Evolutionary conservation across 2,888 invertebrate genomes (phyloP), one percentile per base, ranked within the genome.

Genomic region (Drosophila kokeensis): DNA sequence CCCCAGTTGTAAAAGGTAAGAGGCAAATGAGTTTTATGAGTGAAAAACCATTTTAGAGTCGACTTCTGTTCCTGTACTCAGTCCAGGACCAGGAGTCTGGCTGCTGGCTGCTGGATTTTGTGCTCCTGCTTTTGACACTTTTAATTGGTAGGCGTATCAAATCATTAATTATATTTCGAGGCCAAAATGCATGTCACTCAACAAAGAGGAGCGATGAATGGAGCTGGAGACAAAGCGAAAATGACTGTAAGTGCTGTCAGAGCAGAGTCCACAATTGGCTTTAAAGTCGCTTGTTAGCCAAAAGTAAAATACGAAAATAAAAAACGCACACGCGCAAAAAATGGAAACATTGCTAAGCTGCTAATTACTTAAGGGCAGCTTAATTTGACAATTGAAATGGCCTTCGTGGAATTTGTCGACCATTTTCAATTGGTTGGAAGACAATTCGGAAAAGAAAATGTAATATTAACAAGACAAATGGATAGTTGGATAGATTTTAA

Each of bases 101-200:
- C 24, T 24, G 24, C 24, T 24, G 38, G 24, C 59, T 66, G 24
- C 61, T 49, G 66, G 27, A 3, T 45, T 21, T 57, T 55, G 18
- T 58, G 67, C 53, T 69, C 48, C 76, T 90, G 87, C 66, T 83
- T 77, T 80, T 83, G 87, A 87, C 87, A 88, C 87, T 83, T 88
- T 76, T 86, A 90, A 87, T 87, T 90, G 89, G 77, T 79, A 76
- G 87, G 86, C 89, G 78, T 77, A 77, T 84, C 79, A 81, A 83
- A 85, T 89, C 90, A 90, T 87, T 90, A 90, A 90, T 87, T 88
- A 87, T 83, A 80, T 89, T 83, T 80, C 62, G 71, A 74, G 79
- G 54, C 81, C 64, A 73, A 88, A 83, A 69, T 85, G 86, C 87
- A 81, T 81, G 83, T 87, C 87, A 87, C 80, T 76, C 74, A 69